Evolutionary conservation across 2,888 invertebrate species (phyloP), one percentile per base, ranked within the genome.

Genomic region (Drosophila neonasuta): DNA sequence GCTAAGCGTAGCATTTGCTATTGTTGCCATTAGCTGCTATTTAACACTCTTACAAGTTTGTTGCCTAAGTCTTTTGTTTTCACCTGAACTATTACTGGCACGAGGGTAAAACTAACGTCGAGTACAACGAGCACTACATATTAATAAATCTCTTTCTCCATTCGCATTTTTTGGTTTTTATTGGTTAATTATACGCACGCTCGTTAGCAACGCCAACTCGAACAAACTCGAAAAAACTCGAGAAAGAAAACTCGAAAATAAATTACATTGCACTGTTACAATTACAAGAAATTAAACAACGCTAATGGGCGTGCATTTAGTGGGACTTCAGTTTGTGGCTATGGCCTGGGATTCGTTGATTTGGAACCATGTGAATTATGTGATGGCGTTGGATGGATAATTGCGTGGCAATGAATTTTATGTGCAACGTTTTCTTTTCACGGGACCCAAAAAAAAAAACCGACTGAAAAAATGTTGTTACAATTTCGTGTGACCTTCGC

Each of bases 391-490:
- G 45, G 44, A 74, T 64, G 58, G 60, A 74, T 80, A 81, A 87
- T 87, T 69, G 86, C 79, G 46, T 85, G 87, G 77, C 85, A 81
- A 76, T 87, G 81, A 75, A 68, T 71, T 87, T 82, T 20, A 77
- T 82, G 74, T 82, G 65, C 66, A 70, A 66, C 68, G 59, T 70
- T 86, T 80, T 74, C 63, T 70, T 63, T 63, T 71, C 44, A 45
- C 71, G 49, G 30, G 42, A 48, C 24, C 36, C 24, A 24, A 54
- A 58, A 48, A 42, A 32, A 34, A 24, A 34, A 10, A 17, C 34
- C 6, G 36, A 36, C 36, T n/a, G 8, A 56, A 60, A 55, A 48
- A 52, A 62, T 55, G 71, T 64, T 69, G 72, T 67, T 70, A 80
- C 62, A 77, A 51, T 75, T 75, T 77, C 50, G 54, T n/a, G n/a